phyloP scores from a whole-genome alignment of 2,113 vertebrate genomes.

The Onychorhynchus coronatus region DNA sequence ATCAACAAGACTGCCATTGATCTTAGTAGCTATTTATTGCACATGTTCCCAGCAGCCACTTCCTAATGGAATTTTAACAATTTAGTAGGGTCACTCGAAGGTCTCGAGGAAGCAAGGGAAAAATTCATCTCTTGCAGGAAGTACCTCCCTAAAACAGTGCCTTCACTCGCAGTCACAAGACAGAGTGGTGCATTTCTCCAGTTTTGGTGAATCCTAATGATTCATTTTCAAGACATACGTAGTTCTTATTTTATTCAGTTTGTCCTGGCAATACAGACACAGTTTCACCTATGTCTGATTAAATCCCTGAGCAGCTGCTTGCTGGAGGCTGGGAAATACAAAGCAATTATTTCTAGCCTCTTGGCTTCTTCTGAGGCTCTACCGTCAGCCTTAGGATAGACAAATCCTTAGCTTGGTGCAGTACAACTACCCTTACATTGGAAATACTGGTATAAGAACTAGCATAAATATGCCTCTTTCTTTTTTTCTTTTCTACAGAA shows the following conservation, averaged over 20 bases:
- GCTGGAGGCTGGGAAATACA: not conserved
- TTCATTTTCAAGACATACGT: not conserved
- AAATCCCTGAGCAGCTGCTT: not conserved
- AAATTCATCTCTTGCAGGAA: not conserved
- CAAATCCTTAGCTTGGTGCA: not conserved
- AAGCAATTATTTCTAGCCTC: not conserved
- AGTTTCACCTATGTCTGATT: not conserved
- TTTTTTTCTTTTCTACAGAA: not conserved
- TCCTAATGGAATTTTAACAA: constrained; percentile 49
- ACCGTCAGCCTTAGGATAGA: not conserved
- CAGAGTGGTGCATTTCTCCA: not conserved
- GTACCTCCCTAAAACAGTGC: not conserved
- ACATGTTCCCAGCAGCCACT: constrained; percentile 19
- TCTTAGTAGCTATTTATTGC: constrained; percentile 61
- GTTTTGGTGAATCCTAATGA: not conserved
- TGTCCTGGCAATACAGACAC: not conserved
- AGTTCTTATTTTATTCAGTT: not conserved
- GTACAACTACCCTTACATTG: not conserved
- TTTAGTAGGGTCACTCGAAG: constrained; percentile 16
- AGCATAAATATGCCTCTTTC: not conserved
- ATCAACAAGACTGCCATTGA: constrained; percentile 45
- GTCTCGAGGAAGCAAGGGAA: not conserved
- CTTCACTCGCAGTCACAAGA: not conserved
- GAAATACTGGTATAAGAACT: not conserved
- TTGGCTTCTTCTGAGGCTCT: not conserved